Conservation (phyloP, 2,888 invertebrate species). For the Dicycla oo region DNA sequence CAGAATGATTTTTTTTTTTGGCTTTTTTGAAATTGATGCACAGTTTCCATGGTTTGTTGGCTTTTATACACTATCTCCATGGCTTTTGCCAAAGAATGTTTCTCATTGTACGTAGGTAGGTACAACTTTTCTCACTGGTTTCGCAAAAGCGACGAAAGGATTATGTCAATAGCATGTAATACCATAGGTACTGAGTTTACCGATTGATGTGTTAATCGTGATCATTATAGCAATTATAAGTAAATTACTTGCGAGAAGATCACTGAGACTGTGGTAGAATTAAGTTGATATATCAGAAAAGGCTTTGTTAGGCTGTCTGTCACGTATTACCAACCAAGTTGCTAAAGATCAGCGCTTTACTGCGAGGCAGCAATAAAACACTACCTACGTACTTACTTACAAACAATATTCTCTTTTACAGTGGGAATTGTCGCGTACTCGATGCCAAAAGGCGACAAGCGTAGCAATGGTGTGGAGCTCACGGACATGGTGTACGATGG, state of each 20-base stretch:
- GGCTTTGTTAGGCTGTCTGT: no score
- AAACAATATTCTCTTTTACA: slow-evolving; percentile 73
- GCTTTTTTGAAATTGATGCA: not conserved
- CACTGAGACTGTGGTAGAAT: not conserved
- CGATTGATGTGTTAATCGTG: slow-evolving; percentile 5
- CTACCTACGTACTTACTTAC: not conserved
- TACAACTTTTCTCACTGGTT: slow-evolving; percentile 11
- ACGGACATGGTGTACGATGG: slow-evolving; percentile 97
- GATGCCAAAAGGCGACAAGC: slow-evolving; percentile 96
- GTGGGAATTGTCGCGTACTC: slow-evolving; percentile 96
- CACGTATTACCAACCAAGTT: not conserved
- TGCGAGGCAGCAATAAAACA: not conserved
- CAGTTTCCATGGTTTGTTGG: not conserved
- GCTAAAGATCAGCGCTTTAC: not conserved
- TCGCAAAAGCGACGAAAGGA: slow-evolving; percentile 13
- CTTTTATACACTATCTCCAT: not conserved
- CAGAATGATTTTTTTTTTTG: no score
- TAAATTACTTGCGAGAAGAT: not conserved
- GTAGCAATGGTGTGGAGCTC: slow-evolving; percentile 95
- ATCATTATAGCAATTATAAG: slow-evolving; percentile 18
- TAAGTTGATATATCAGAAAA: not conserved
- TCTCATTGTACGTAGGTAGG: no score
- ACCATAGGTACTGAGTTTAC: slow-evolving; percentile 12
- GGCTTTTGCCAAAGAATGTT: not conserved
- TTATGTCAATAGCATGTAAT: slow-evolving; percentile 17